A percentile compares a stretch with the other conserved stretches of the same genome.
phyloP scores from a whole-genome alignment of 2,113 vertebrate genomes.

The Gobio gobio region DNA sequence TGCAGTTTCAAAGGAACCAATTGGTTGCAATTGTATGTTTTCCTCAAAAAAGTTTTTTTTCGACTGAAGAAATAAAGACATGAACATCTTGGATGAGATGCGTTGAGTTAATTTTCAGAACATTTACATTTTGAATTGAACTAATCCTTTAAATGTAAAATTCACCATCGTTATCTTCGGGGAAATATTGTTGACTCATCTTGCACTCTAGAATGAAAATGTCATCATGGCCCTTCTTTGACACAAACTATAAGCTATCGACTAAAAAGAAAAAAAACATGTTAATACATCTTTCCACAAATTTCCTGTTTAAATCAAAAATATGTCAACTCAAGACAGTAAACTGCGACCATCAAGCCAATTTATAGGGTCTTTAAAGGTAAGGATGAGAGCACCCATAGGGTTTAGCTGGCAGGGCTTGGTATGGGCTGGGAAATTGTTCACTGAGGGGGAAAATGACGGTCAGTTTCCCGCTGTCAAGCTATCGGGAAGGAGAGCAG shows the following conservation, averaged over 20 bases:
- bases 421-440: constrained; percentile 66
- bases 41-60: too few relatives aligned
- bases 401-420: constrained; percentile 60
- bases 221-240: neutral
- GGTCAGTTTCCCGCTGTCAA: constrained; percentile 64
- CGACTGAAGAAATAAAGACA: too few relatives aligned
- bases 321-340: neutral
- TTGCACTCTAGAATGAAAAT: neutral
- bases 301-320: neutral
- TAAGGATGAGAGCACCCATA: constrained; percentile 53
- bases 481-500: constrained; percentile 58
- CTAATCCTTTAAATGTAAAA: neutral
- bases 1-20: too few relatives aligned
- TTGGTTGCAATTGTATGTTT: too few relatives aligned
- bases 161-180: neutral
- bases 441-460: constrained; percentile 66
- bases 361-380: constrained; percentile 58
- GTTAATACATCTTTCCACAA: neutral
- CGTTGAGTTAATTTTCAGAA: too few relatives aligned
- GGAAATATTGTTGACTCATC: neutral
- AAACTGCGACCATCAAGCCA: neutral
- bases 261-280: neutral
- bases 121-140: too few relatives aligned
- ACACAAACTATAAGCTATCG: neutral
- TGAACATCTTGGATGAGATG: too few relatives aligned